Evolutionary conservation across 2,888 invertebrate species (phyloP).

Genomic region (Ametastegia equiseti): DNA sequence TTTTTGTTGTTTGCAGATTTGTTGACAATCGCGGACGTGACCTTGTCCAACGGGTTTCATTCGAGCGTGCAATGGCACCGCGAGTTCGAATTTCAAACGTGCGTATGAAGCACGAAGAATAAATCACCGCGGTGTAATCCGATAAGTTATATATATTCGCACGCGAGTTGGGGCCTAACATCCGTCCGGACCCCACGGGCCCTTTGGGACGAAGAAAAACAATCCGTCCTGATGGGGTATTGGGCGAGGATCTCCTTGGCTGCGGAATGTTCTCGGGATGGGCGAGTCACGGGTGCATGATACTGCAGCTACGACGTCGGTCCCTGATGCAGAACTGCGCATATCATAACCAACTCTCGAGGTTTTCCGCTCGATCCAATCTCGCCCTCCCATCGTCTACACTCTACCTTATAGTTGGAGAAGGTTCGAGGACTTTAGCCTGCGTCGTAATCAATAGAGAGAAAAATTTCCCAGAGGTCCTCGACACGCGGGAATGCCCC

Average conservation of each 20-base stretch:
- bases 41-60: constrained; percentile 27
- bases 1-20: background rate
- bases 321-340: no score
- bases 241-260: background rate
- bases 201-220: background rate
- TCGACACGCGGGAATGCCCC: constrained; percentile 19
- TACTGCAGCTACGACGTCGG: no score
- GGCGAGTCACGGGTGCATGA: background rate
- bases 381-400: no score
- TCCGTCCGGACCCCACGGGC: background rate
- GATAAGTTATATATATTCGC: constrained; percentile 1
- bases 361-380: no score
- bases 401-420: no score
- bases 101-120: background rate
- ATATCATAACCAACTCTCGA: no score
- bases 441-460: background rate
- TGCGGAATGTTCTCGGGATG: background rate
- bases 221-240: background rate
- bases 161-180: background rate
- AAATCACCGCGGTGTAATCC: background rate
- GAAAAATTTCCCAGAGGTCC: background rate
- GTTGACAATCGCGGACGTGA: constrained; percentile 21
- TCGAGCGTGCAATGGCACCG: constrained; percentile 10
- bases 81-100: constrained; percentile 19
- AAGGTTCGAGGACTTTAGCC: no score